Evolutionary conservation across 2,888 invertebrate species (phyloP).

Genomic region (Syrista parreyssii): DNA sequence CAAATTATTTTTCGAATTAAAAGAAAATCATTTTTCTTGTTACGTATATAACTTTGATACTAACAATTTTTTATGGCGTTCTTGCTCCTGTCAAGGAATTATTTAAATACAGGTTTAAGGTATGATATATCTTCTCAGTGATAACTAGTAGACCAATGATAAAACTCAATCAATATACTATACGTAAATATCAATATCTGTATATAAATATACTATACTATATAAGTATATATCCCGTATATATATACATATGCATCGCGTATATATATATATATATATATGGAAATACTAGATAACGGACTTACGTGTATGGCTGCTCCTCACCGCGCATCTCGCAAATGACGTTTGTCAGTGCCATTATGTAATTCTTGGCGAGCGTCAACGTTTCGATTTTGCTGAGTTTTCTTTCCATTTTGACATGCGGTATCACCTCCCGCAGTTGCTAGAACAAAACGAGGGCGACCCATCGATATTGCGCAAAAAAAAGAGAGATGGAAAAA

Average conservation of each 20-base stretch:
- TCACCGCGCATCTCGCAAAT: slow-evolving; percentile 83
- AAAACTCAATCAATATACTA: neutral
- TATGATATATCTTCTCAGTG: neutral
- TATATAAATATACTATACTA: too few species aligned
- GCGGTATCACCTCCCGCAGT: slow-evolving; percentile 81
- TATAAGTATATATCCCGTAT: neutral
- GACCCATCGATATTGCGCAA: neutral
- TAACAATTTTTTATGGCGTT: neutral
- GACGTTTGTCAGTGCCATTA: slow-evolving; percentile 83
- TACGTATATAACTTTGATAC: neutral
- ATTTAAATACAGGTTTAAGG: neutral
- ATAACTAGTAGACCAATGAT: neutral
- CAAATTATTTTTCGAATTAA: neutral
- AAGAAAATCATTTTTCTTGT: neutral
- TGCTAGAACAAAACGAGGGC: slow-evolving; percentile 68
- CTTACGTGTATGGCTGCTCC: slow-evolving; percentile 75
- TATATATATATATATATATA: slow-evolving; percentile 10
- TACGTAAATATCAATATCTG: too few species aligned
- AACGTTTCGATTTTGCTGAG: slow-evolving; percentile 84
- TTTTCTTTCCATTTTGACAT: slow-evolving; percentile 81
- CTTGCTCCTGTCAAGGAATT: neutral
- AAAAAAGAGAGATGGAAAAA: neutral
- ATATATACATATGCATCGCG: neutral
- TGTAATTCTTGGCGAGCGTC: slow-evolving; percentile 84
- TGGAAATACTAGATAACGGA: slow-evolving; percentile 26